Conservation (phyloP, 2,888 invertebrate species). For the Lasioglossum villosulum region DNA sequence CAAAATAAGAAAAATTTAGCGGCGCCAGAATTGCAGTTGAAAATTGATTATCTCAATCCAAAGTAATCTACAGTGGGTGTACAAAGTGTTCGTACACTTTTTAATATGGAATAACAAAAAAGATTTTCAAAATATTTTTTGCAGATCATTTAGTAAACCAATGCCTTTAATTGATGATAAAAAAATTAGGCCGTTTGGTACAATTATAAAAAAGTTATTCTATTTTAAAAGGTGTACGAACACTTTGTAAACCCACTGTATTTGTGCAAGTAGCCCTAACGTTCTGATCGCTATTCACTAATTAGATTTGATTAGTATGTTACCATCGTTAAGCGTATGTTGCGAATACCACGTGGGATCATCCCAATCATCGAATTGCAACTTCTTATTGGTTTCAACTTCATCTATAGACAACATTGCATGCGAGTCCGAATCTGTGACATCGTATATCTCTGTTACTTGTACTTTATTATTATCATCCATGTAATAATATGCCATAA, state of each 20-base stretch:
- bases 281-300: neutral
- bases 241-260: too few species aligned
- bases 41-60: neutral
- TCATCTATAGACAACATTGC: slow-evolving; percentile 88
- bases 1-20: neutral
- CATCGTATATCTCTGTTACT: slow-evolving; percentile 95
- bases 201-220: too few species aligned
- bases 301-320: slow-evolving; percentile 31
- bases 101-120: too few species aligned
- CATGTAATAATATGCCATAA: slow-evolving; percentile 96
- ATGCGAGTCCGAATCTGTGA: slow-evolving; percentile 90
- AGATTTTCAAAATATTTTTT: too few species aligned
- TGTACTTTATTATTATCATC: slow-evolving; percentile 94
- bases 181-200: too few species aligned
- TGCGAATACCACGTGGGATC: slow-evolving; percentile 84
- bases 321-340: slow-evolving; percentile 76
- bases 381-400: slow-evolving; percentile 87
- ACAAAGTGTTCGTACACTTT: too few species aligned
- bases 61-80: too few species aligned
- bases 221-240: too few species aligned
- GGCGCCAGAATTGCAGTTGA: neutral
- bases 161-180: too few species aligned
- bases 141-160: too few species aligned
- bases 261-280: too few species aligned
- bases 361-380: slow-evolving; percentile 89